Percentiles rank a stretch among this genome's conserved stretches.
Evolutionary conservation across 2,113 vertebrate genomes (phyloP).

Genomic region (Antigone vipio): DNA sequence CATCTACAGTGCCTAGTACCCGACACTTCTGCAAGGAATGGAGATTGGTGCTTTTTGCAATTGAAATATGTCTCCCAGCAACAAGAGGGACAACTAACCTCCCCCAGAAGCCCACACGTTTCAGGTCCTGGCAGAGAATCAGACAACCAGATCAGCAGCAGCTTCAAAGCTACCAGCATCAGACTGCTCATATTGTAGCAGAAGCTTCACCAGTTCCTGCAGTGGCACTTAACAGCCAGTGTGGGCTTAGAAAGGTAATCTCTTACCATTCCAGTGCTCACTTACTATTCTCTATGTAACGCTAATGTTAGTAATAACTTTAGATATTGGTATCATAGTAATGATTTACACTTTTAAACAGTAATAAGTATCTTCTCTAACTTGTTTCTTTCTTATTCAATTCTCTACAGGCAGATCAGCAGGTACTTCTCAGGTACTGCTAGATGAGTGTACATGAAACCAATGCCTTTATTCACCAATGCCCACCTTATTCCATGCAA

Average conservation of each 20-base stretch:
- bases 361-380: neutral
- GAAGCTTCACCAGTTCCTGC: constrained; percentile 10
- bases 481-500: neutral
- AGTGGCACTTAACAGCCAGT: constrained; percentile 30
- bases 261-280: neutral
- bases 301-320: neutral
- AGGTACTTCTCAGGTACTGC: neutral
- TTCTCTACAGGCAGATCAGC: neutral
- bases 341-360: neutral
- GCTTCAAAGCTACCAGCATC: constrained; percentile 47
- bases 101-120: constrained; percentile 42
- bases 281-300: neutral
- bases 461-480: neutral
- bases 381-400: neutral
- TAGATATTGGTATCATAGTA: neutral
- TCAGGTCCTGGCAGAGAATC: constrained; percentile 57
- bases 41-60: constrained; percentile 56
- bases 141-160: constrained; percentile 56
- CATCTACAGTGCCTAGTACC: constrained; percentile 20
- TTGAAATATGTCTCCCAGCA: constrained; percentile 64
- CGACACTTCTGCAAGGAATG: constrained; percentile 32
- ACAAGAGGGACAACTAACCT: constrained; percentile 60
- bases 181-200: constrained; percentile 46
- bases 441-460: neutral
- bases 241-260: constrained; percentile 20